Evolutionary conservation across 2,113 vertebrate genomes (phyloP), one percentile per base, ranked within the genome.

Genomic region (Genyomyrus donnyi): DNA sequence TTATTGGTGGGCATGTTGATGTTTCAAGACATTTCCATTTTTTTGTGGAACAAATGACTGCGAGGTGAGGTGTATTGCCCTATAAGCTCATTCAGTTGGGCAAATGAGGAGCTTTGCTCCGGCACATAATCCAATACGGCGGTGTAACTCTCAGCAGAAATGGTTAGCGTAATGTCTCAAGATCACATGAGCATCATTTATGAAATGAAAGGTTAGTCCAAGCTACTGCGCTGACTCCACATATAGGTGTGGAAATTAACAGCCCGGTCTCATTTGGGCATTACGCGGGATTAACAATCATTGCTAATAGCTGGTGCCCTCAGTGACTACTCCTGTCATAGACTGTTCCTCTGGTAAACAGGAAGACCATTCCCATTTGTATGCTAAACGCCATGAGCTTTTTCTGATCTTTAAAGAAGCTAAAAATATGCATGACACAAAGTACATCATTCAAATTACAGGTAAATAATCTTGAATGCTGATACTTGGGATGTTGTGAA

Each of bases 371-470:
- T 53, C 49, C 85, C 17, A 31, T n/a, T 27, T 46, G 24, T 53
- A 17, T 19, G 50, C 85, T 31, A 53, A 53, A 53, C 0, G n/a
- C 48, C 50, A 56, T 5, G 45, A 19, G 39, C 42, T 94, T 94
- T 91, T 89, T 91, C 91, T 94, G 91, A 91, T 90, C 90, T 91
- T 93, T 93, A 95, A 92, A 92, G 89, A 93, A 92, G 91, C 5
- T 42, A 39, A 77, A 91, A 93, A 89, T 93, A 91, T 92, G 7
- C 90, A 90, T 49, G 48, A 48, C 83, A 90, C 77, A 88, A 89
- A 94, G 94, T 96, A 94, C 94, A 95, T 96, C 95, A 96, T 96
- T 96, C 94, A 95, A 95, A 94, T 93, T 90, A 85, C 93, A 91
- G 93, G 95, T 94, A 94, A 93, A 93, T 92, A 93, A 94, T 93